Evolutionary conservation across 2,113 vertebrate species (phyloP).

Genomic region (Mobula birostris): DNA sequence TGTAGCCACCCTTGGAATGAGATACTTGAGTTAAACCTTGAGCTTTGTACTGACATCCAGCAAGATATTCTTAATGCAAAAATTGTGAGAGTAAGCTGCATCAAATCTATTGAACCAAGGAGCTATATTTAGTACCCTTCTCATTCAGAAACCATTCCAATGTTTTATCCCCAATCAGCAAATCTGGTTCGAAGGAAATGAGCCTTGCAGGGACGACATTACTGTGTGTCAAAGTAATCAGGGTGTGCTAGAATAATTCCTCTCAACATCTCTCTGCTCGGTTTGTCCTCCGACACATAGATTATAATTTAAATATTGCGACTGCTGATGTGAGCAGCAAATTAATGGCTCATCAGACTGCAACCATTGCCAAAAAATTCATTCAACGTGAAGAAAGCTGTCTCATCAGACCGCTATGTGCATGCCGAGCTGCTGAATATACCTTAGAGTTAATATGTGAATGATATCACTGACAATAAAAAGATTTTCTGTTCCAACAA

Average conservation of each 20-base stretch:
- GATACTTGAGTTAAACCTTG: not conserved
- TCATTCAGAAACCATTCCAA: constrained; percentile 26
- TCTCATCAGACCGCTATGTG: not conserved
- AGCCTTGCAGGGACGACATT: constrained; percentile 22
- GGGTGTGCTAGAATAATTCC: not conserved
- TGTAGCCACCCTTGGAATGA: not conserved
- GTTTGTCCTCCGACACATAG: not conserved
- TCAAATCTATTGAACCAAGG: constrained; percentile 7
- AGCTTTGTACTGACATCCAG: not conserved
- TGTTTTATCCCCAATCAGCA: constrained; percentile 10
- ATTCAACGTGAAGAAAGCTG: not conserved
- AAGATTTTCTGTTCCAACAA: not conserved
- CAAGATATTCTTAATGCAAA: not conserved
- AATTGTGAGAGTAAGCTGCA: not conserved
- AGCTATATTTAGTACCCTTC: constrained; percentile 8
- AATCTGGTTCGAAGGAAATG: constrained; percentile 21
- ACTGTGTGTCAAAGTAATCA: not conserved
- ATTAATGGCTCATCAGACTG: constrained; percentile 28
- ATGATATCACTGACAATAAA: not conserved
- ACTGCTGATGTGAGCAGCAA: constrained; percentile 1
- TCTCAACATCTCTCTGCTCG: not conserved
- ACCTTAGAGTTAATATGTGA: not conserved
- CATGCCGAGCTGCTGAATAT: not conserved
- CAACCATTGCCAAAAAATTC: not conserved
- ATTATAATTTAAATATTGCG: constrained; percentile 24